phyloP scores from a whole-genome alignment of 2,797 vertebrate genomes.

The Cetoscarus ocellatus region DNA sequence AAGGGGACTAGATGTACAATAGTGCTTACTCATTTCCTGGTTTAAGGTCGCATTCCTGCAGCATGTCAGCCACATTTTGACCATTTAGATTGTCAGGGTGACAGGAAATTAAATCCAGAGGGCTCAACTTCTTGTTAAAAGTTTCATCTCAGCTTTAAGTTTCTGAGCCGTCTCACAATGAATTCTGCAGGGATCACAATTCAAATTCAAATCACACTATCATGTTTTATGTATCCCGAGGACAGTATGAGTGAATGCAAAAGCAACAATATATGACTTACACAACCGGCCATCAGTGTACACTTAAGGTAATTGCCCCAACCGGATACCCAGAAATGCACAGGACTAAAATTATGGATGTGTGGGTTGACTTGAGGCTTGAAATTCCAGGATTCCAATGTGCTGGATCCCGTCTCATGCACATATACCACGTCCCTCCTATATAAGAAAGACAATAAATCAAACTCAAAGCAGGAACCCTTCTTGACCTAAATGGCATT shows the following conservation, averaged over 20 bases:
- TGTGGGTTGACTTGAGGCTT: constrained; percentile 60
- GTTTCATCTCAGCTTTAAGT: constrained; percentile 15
- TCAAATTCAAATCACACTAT: constrained; percentile 9
- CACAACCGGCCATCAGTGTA: constrained; percentile 58
- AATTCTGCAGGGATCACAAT: constrained; percentile 4
- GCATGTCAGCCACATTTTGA: constrained; percentile 9
- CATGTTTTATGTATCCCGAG: constrained; percentile 14
- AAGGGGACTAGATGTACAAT: not conserved
- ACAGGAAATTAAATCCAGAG: constrained; percentile 23
- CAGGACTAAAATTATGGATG: constrained; percentile 63
- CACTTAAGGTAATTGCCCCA: constrained; percentile 68
- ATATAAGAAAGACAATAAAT: constrained; percentile 74
- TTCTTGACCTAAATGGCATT: constrained; percentile 77
- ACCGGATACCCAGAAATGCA: constrained; percentile 62
- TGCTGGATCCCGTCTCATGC: constrained; percentile 65
- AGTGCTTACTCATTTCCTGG: not conserved
- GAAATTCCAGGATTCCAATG: constrained; percentile 69
- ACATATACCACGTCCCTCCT: constrained; percentile 54
- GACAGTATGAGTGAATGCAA: constrained; percentile 39
- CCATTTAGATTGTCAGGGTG: constrained; percentile 39
- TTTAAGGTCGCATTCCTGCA: not conserved
- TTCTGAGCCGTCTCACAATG: not conserved
- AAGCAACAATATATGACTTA: constrained; percentile 37
- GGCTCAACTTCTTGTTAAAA: constrained; percentile 27
- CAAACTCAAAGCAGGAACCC: constrained; percentile 66